Conservation (phyloP, 2,113 vertebrate genomes). For the Vimba vimba region DNA sequence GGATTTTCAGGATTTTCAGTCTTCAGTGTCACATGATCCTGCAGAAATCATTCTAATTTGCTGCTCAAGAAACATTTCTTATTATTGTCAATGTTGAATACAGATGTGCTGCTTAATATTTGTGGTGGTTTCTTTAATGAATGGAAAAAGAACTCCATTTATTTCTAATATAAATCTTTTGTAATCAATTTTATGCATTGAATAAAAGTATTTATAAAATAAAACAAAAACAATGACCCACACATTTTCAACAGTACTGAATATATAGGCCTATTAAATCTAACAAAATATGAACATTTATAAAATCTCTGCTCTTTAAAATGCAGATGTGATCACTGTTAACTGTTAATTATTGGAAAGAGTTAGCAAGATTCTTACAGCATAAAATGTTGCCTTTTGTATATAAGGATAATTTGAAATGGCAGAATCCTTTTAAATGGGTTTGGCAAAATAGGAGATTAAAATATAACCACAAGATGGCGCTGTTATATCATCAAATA, state of each 20-base stretch:
- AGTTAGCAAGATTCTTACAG: not conserved
- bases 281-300: not conserved
- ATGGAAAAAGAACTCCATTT: not conserved
- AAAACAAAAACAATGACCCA: not conserved
- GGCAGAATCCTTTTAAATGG: not conserved
- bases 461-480: conserved; percentile 65
- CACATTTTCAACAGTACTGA: not conserved
- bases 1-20: not conserved
- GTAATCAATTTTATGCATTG: not conserved
- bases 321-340: not conserved
- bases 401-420: not conserved
- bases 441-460: not conserved
- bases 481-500: conserved; percentile 42
- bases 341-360: not conserved
- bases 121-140: not conserved
- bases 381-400: not conserved
- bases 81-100: not conserved
- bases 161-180: not conserved
- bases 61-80: not conserved
- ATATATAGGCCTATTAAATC: not conserved
- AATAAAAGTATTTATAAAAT: not conserved
- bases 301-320: not conserved
- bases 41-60: not conserved
- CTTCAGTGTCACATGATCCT: not conserved
- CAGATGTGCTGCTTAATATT: not conserved